Evolutionary conservation across 1,140 invertebrate species (phyloP).

Genomic region (Octopus sinensis): DNA sequence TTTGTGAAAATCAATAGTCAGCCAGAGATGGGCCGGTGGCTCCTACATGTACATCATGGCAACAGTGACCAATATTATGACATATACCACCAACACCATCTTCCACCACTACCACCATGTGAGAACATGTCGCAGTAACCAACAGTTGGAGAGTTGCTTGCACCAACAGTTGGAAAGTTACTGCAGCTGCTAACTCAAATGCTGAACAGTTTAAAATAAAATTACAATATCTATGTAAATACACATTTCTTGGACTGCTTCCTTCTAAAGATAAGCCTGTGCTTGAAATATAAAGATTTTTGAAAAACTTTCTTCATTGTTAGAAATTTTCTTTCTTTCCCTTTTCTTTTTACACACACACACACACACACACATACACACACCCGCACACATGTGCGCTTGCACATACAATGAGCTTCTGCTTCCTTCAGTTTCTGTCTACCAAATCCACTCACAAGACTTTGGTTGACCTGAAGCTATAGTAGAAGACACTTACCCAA

Average conservation of each 20-base stretch:
- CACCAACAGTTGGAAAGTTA: neutral
- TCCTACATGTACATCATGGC: too few species aligned
- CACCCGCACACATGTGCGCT: neutral
- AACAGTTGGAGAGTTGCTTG: neutral
- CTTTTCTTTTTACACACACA: neutral
- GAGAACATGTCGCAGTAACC: too few species aligned
- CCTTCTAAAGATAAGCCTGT: neutral
- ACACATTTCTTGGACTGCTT: neutral
- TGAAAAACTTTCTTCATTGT: neutral
- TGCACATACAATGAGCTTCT: neutral
- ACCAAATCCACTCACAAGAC: neutral
- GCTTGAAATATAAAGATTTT: neutral
- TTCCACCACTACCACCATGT: too few species aligned
- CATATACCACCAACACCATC: too few species aligned
- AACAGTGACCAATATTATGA: too few species aligned
- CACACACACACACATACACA: neutral
- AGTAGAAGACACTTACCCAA: neutral
- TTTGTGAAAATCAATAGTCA: too few species aligned
- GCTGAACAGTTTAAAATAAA: neutral
- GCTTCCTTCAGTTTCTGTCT: neutral
- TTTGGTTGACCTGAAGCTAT: neutral
- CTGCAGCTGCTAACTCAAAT: neutral
- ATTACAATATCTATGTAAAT: neutral
- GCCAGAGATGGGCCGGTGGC: too few species aligned
- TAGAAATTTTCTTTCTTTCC: neutral